phyloP scores from a whole-genome alignment of 2,888 invertebrate genomes.

The Hirtodrosophila alboralis region DNA sequence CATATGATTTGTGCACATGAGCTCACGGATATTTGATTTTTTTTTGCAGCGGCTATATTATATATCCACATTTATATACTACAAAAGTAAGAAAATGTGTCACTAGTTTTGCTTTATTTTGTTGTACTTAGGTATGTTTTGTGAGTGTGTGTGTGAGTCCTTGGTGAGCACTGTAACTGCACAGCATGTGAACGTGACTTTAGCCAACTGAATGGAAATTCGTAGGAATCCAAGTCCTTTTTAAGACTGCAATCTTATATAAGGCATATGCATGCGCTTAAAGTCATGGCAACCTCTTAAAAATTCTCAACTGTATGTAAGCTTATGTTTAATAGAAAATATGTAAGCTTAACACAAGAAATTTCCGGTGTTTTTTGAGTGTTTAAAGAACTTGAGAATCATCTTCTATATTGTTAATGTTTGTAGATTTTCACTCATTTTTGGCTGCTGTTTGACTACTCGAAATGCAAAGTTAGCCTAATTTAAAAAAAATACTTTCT shows the following conservation, averaged over 20 bases:
- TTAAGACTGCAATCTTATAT: constrained; percentile 3
- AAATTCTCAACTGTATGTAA: background rate
- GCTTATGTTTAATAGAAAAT: no score
- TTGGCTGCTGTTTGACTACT: no score
- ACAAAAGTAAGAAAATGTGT: constrained; percentile 12
- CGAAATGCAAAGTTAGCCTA: no score
- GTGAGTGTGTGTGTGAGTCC: background rate
- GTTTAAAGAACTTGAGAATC: no score
- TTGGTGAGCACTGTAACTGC: constrained; percentile 13
- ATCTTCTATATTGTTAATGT: no score
- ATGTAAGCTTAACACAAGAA: no score
- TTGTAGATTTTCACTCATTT: no score
- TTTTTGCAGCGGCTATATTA: constrained; percentile 22
- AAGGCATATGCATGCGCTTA: constrained; percentile 11
- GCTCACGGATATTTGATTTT: constrained; percentile 44
- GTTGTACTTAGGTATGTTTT: constrained; percentile 18
- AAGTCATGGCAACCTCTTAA: background rate
- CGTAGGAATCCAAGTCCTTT: background rate
- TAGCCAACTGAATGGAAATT: constrained; percentile 21
- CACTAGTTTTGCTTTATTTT: constrained; percentile 19
- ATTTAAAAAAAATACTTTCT: no score
- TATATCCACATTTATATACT: background rate
- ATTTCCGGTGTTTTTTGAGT: no score
- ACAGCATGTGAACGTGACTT: constrained; percentile 38
- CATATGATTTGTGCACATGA: constrained; percentile 32